Conservation (phyloP, 2,888 invertebrate genomes). For the Cheilosia soror region DNA sequence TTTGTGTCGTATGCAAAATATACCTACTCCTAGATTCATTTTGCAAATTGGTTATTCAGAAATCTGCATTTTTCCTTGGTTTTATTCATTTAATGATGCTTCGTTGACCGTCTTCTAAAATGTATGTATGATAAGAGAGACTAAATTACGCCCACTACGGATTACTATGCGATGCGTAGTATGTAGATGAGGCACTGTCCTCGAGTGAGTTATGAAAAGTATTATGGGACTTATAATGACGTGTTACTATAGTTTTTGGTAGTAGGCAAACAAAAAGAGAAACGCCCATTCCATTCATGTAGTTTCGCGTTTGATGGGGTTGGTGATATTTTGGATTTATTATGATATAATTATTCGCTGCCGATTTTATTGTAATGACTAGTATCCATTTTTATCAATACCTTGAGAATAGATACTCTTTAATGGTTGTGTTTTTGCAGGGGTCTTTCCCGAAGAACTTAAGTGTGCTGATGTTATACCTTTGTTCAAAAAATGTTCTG, state of each 20-base stretch:
- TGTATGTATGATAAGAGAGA: conserved; percentile 32
- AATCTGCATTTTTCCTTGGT: conserved; percentile 60
- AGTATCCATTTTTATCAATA: no score
- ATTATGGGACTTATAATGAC: conserved; percentile 39
- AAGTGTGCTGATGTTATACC: no score
- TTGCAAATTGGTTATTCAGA: conserved; percentile 48
- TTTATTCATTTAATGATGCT: conserved; percentile 52
- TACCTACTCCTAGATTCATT: conserved; percentile 21
- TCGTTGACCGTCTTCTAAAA: conserved; percentile 36
- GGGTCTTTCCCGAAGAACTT: no score
- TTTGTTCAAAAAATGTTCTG: no score
- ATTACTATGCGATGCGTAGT: conserved; percentile 22
- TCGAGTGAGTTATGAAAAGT: conserved; percentile 50
- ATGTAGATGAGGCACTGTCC: conserved; percentile 57
- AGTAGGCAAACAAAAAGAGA: conserved; percentile 31
- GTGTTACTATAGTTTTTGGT: conserved; percentile 24
- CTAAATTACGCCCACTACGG: conserved; percentile 53
- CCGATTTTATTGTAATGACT: no score
- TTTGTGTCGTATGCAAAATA: conserved; percentile 59
- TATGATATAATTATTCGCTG: background rate
- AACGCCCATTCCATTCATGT: conserved; percentile 51
- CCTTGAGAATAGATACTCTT: no score
- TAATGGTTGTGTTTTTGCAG: no score
- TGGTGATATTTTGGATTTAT: background rate
- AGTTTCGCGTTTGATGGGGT: background rate